A percentile compares a stretch with the other conserved stretches of the same genome.
phyloP scores from a whole-genome alignment of 2,888 invertebrate species.

The Apamea epomidion region DNA sequence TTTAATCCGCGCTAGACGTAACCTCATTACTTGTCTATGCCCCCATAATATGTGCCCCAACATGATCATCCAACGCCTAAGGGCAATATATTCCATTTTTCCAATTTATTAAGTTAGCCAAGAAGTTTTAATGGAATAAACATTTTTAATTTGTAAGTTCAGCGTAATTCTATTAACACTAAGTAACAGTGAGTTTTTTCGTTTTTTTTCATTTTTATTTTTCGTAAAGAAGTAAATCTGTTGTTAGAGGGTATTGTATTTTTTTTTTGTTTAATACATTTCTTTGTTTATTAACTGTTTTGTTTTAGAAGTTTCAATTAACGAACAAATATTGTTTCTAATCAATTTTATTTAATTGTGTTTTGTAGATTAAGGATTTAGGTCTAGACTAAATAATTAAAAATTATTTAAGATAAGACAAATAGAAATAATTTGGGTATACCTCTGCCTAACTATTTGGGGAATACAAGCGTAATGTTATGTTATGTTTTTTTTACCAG shows the following conservation, averaged over 20 bases:
- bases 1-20: no score
- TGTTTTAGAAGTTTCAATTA: slow-evolving; percentile 5
- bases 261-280: not conserved
- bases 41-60: not conserved
- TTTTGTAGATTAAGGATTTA: not conserved
- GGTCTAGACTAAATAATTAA: not conserved
- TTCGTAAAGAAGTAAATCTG: not conserved
- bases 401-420: not conserved
- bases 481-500: no score
- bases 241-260: not conserved
- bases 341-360: not conserved
- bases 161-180: not conserved
- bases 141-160: slow-evolving; percentile 24
- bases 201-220: not conserved
- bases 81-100: not conserved
- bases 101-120: slow-evolving; percentile 1
- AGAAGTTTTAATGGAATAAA: not conserved
- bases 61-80: not conserved
- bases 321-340: no score
- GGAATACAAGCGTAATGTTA: no score
- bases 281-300: not conserved
- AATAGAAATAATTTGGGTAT: not conserved
- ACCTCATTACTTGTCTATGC: no score
- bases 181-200: not conserved
- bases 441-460: no score